Base-by-base conservation (phyloP, 2,888 invertebrate species). In the Incurvaria masculella region DNA sequence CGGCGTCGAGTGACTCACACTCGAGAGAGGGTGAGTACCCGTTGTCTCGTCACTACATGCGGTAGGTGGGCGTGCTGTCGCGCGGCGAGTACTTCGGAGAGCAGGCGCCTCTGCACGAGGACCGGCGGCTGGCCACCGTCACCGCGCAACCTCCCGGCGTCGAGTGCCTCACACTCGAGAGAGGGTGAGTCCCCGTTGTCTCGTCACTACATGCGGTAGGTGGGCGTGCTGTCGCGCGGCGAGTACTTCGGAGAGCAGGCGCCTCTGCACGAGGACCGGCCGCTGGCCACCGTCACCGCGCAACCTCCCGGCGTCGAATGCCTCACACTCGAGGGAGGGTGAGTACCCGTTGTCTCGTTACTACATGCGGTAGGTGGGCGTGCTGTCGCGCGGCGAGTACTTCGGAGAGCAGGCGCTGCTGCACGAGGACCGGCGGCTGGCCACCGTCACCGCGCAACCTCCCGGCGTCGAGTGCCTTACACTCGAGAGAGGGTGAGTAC, bases 401-500 rank as follows among this genome's bases (percentile, higher is more conserved):
- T 95, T 95, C 65, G 95, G 95, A 0, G 94, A 95, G 62, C 87
- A 91, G 61, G 95, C 95, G 0, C 74, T 95, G 23, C 71, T 92
- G 45, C 87, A 89, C 63, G 91, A 94, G 56, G 94, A 94, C 62
- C 85, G 87, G 33, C 79, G 97, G 26, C 89, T 95, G 45, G 97
- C 97, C 6, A 94, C 92, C 53, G 92, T 95, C 18, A 91, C 91
- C 42, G 96, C 96, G 0, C 82, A 91, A 61, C 83, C 87, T 46
- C 84, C 94, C 19, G 85, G 94, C 51, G 85, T 94, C 46, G 85
- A 96, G 73, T 96, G 96, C 59, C 81, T 96, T 17, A 92, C 92
- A 0, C 73, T 97, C 19, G 92, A 94, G 56, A 81, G 92, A 73
- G 85, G 85, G 91, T 92, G 69, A 74, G 83, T n/a, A n/a, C n/a